Conservation (phyloP, 2,797 vertebrate species). For the Setipinna tenuifilis region DNA sequence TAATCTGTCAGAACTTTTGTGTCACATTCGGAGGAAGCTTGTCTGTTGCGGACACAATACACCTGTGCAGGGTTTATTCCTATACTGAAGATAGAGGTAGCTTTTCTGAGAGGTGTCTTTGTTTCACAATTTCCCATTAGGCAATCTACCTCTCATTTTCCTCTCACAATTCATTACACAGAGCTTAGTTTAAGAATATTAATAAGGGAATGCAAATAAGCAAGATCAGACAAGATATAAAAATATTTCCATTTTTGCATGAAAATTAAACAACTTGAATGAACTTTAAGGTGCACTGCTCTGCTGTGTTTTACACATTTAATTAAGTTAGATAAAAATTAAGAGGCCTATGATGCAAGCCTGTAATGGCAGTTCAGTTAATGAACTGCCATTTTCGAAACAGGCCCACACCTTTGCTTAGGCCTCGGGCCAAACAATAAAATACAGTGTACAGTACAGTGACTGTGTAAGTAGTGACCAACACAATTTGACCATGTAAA, state of each 20-base stretch:
- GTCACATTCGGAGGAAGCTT: conserved; percentile 14
- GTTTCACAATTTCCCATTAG: neutral
- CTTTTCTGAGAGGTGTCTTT: neutral
- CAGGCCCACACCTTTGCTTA: too few species aligned
- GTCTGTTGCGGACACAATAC: neutral
- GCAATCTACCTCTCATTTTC: neutral
- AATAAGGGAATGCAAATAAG: neutral
- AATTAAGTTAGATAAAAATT: neutral
- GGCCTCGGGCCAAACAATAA: neutral
- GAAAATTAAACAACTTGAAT: neutral
- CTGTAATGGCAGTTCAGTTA: neutral
- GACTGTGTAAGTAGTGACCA: neutral
- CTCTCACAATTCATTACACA: neutral
- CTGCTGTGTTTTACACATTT: neutral
- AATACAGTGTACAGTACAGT: neutral
- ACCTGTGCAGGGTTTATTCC: neutral
- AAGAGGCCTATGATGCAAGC: neutral
- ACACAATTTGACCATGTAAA: neutral
- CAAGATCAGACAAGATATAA: neutral
- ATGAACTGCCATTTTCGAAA: neutral
- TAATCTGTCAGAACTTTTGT: conserved; percentile 32
- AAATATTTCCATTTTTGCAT: neutral
- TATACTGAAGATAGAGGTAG: neutral
- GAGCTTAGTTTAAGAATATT: neutral
- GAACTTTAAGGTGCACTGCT: neutral